Percentiles rank a stretch among this genome's conserved stretches.
Evolutionary conservation across 1,140 invertebrate genomes (phyloP).

Genomic region (Thaumatotibia leucotreta): DNA sequence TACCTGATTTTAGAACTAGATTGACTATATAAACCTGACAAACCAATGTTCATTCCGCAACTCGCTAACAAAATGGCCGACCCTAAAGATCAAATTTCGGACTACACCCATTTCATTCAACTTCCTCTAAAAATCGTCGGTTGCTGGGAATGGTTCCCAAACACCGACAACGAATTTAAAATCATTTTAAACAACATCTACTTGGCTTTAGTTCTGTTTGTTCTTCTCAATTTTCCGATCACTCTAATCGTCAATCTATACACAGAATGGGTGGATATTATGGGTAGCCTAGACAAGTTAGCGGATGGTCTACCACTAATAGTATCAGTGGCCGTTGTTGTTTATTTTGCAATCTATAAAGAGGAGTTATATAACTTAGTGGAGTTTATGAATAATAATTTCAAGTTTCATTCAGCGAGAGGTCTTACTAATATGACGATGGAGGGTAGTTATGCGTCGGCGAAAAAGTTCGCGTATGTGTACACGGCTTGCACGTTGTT

Average conservation of each 20-base stretch:
- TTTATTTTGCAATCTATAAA: conserved; percentile 46
- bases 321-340: conserved; percentile 44
- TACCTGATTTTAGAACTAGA: not conserved
- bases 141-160: conserved; percentile 55
- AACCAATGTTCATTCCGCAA: not conserved
- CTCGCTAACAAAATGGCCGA: not conserved
- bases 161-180: conserved; percentile 24
- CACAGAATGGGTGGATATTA: conserved; percentile 46
- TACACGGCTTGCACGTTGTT: conserved; percentile 58
- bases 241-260: conserved; percentile 45
- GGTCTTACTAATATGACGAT: conserved; percentile 66
- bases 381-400: conserved; percentile 46
- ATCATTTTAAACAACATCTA: conserved; percentile 49
- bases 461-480: conserved; percentile 47
- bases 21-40: not conserved
- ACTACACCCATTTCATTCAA: conserved; percentile 46
- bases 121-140: conserved; percentile 48
- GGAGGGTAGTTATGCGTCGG: conserved; percentile 42
- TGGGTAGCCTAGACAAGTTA: conserved; percentile 49
- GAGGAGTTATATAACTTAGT: conserved; percentile 47
- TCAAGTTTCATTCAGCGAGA: conserved; percentile 50
- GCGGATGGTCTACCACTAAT: conserved; percentile 50
- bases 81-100: conserved; percentile 22
- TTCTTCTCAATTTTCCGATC: conserved; percentile 30
- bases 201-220: conserved; percentile 42